Evolutionary conservation across 1,140 invertebrate species (phyloP).

Genomic region (Nasonia vitripennis): DNA sequence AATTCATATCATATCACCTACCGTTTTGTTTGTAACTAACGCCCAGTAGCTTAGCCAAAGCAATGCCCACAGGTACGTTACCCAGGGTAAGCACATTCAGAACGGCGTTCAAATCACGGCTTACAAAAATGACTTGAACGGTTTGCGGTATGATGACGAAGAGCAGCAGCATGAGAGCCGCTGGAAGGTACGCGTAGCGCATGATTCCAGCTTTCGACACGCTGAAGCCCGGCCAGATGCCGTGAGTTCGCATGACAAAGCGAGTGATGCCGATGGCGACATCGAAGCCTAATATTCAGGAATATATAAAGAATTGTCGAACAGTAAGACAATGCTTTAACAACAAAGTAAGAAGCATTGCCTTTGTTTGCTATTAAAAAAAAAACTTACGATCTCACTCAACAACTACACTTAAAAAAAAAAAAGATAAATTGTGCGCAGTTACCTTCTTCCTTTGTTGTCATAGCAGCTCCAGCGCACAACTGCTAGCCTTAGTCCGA

Average conservation of each 20-base stretch:
- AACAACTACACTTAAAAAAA: no score
- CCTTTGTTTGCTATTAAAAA: no score
- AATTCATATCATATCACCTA: neutral
- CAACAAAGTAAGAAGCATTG: no score
- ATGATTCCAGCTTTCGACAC: neutral
- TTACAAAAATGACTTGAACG: neutral
- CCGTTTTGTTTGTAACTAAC: neutral
- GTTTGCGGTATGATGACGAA: constrained; percentile 46
- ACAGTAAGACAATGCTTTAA: no score
- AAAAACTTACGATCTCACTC: no score
- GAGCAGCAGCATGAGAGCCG: neutral
- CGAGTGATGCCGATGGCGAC: neutral
- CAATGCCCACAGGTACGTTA: constrained; percentile 28
- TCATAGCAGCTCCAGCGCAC: no score
- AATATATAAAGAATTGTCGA: no score
- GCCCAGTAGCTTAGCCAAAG: neutral
- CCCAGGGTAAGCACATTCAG: constrained; percentile 22
- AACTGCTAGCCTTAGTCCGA: no score
- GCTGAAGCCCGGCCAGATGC: constrained; percentile 41
- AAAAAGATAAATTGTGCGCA: no score
- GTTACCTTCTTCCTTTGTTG: no score
- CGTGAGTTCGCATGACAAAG: constrained; percentile 26
- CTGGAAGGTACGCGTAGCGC: neutral
- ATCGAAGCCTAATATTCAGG: constrained; percentile 2
- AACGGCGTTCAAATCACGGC: constrained; percentile 23